Percentiles rank a stretch among this genome's conserved stretches.
These are phyloP conservation scores for Panthera tigris DNA, from an alignment of 2,113 vertebrate species.

Conservation along the genomic window DNA sequence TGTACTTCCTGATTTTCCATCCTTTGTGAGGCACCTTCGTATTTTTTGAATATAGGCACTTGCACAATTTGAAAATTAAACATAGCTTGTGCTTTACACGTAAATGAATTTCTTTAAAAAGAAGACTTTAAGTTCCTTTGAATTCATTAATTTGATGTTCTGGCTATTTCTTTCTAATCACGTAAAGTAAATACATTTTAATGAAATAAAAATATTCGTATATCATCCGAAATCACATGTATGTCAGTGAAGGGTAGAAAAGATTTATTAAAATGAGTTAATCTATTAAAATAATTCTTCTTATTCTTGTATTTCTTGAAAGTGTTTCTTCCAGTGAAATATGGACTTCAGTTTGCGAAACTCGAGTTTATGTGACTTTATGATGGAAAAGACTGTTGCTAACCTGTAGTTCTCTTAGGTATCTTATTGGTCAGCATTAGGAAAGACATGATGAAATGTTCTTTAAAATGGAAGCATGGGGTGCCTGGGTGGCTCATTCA, in stretches of 20 bases:
- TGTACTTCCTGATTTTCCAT: background rate
- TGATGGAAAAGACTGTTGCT: background rate
- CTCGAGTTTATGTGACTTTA: background rate
- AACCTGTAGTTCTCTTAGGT: background rate
- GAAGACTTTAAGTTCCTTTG: background rate
- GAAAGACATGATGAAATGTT: background rate
- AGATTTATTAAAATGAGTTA: slow-evolving; percentile 11
- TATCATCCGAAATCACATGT: background rate
- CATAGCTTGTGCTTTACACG: background rate
- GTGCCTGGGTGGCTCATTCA: too few relatives aligned
- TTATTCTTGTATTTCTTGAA: background rate
- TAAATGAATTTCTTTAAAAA: background rate
- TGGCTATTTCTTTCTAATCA: background rate
- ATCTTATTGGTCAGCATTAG: background rate
- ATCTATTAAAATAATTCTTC: slow-evolving; percentile 2
- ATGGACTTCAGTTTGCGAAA: background rate
- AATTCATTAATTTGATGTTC: background rate
- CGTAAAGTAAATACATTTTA: background rate
- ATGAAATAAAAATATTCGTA: slow-evolving; percentile 9
- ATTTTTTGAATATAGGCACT: background rate
- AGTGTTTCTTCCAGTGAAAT: background rate
- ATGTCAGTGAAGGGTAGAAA: background rate
- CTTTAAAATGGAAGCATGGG: background rate
- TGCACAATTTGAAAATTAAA: slow-evolving; percentile 36
- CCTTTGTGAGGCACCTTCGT: background rate